phyloP scores from a whole-genome alignment of 1,140 invertebrate genomes.

The Meloidogyne floridensis region DNA sequence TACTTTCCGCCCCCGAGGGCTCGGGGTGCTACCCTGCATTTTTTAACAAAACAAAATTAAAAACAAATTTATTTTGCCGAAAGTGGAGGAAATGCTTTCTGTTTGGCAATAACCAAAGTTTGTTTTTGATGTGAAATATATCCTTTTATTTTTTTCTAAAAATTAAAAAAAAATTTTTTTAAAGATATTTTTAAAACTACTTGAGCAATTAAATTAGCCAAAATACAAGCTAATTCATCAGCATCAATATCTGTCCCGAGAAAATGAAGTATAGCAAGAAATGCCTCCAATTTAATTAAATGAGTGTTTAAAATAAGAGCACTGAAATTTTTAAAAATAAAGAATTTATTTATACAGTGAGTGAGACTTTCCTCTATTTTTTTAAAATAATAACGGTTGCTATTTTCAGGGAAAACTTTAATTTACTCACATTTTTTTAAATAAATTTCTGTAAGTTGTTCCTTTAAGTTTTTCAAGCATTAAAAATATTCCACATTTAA shows the following conservation, averaged over 20 bases:
- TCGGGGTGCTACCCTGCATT: too few relatives aligned
- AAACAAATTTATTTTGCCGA: constrained; percentile 7
- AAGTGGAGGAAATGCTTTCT: constrained; percentile 83
- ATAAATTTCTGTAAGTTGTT: constrained; percentile 91
- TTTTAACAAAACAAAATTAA: too few relatives aligned
- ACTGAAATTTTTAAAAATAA: constrained; percentile 65
- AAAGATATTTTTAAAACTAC: constrained; percentile 66
- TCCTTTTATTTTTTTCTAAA: constrained; percentile 75
- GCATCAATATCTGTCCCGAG: constrained; percentile 80
- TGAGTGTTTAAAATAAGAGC: constrained; percentile 84
- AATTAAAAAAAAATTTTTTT: not conserved
- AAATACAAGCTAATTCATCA: constrained; percentile 91
- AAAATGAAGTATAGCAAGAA: constrained; percentile 79
- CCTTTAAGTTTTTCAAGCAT: constrained; percentile 94
- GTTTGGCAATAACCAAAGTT: constrained; percentile 94
- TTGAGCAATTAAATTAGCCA: constrained; percentile 93
- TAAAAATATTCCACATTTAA: constrained; percentile 89
- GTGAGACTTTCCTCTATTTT: not conserved
- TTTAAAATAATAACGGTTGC: too few relatives aligned
- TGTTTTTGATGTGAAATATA: constrained; percentile 96
- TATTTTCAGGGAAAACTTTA: too few relatives aligned
- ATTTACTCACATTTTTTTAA: constrained; percentile 82
- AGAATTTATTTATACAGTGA: not conserved
- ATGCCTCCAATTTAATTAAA: constrained; percentile 83
- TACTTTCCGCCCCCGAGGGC: too few relatives aligned